Conservation (phyloP, 2,888 invertebrate genomes). For the Dasypolia templi region DNA sequence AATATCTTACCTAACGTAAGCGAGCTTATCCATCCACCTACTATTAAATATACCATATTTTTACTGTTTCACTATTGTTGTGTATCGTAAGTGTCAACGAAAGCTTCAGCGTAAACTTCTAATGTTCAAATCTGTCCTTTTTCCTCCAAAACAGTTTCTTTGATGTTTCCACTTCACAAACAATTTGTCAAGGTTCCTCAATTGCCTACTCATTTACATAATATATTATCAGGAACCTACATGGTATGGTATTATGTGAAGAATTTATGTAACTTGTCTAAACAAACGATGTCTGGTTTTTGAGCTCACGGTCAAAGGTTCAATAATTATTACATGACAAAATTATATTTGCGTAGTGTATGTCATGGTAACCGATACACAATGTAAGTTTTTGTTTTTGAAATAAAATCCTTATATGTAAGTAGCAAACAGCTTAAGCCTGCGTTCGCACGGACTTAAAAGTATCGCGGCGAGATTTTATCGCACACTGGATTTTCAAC, state of each 20-base stretch:
- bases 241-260: constrained; percentile 1
- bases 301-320: constrained; percentile 44
- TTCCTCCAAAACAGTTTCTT: not conserved
- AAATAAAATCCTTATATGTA: not conserved
- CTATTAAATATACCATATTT: not conserved
- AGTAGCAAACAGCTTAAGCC: too few species aligned
- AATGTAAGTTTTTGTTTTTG: not conserved
- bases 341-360: constrained; percentile 25
- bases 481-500: too few species aligned
- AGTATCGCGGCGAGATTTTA: too few species aligned
- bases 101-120: not conserved
- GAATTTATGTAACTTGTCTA: constrained; percentile 18
- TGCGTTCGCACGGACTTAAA: too few species aligned
- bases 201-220: constrained; percentile 14
- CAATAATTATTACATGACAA: constrained; percentile 27
- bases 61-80: too few species aligned
- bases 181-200: not conserved
- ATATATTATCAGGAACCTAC: not conserved
- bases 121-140: not conserved
- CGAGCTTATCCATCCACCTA: not conserved
- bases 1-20: not conserved
- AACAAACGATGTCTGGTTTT: constrained; percentile 22
- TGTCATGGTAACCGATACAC: not conserved
- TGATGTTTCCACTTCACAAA: not conserved
- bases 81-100: not conserved